Base-by-base conservation (phyloP, 2,888 invertebrate genomes). In the Drosophila maculinotata region DNA sequence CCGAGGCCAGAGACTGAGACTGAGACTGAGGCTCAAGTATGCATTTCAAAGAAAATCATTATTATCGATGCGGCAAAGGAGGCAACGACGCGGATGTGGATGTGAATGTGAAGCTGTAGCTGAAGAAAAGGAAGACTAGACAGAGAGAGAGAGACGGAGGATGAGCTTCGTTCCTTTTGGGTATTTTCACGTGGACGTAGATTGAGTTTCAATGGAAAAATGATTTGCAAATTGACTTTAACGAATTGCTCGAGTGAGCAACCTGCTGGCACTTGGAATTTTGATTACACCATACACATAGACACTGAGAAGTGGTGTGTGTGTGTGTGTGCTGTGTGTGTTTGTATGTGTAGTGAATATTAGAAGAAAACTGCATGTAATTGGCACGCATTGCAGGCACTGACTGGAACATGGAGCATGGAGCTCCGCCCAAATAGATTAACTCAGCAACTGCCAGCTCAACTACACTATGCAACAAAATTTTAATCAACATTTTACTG, bases 151-250 rank as follows among this genome's bases (percentile, higher is more conserved):
- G 10, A 20, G 1, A 10, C n/a, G 10, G 14, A 33, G 28, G 23
- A 58, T 53, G 33, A 5, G 10, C 3, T 82, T 85, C 72, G 48
- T 66, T 70, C 82, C 82, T 82, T 85, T 85, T 79, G 69, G 85
- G 79, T 79, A 84, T 84, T 85, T 82, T 82, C 82, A 85, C 80
- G 86, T 80, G 72, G 86, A 71, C 82, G 86, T 73, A 87, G 86
- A 88, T 89, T 83, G 88, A 82, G 84, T 89, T 89, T 88, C 88
- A 87, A 86, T 89, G 88, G 88, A 88, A 88, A 89, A 89, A 88
- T 89, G 89, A 88, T 88, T 88, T 88, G 88, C 89, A 88, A 88
- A 88, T 88, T 88, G 88, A 88, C 88, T 89, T 87, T 88, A 88
- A 88, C 88, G 88, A 88, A 89, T 88, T 88, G 89, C 83, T 75